Conservation (phyloP, 1,140 invertebrate species). For the Drosophila bocqueti region DNA sequence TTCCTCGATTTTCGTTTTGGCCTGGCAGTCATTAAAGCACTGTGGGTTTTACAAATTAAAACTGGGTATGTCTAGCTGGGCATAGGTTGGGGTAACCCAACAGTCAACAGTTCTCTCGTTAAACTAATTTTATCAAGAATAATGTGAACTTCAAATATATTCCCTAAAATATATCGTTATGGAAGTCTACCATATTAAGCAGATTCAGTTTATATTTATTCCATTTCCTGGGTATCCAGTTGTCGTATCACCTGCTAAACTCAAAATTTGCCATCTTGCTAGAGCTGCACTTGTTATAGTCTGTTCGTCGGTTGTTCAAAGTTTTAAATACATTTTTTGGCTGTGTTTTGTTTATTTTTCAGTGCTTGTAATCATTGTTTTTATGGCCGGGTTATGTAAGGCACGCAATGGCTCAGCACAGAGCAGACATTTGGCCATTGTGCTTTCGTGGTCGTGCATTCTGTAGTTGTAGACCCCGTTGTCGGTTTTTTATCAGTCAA, state of each 20-base stretch:
- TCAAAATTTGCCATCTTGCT: slow-evolving; percentile 35
- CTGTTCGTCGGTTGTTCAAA: slow-evolving; percentile 22
- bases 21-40: slow-evolving; percentile 42
- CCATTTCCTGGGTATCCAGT: slow-evolving; percentile 13
- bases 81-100: neutral
- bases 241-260: neutral
- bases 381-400: slow-evolving; percentile 47
- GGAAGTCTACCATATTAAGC: no score
- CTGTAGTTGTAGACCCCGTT: slow-evolving; percentile 22
- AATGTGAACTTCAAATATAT: no score
- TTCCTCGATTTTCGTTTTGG: slow-evolving; percentile 37
- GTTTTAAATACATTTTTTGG: slow-evolving; percentile 46
- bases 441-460: slow-evolving; percentile 27
- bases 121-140: neutral
- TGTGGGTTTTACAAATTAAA: neutral
- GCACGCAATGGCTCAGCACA: slow-evolving; percentile 53
- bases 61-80: neutral
- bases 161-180: neutral
- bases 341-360: slow-evolving; percentile 27
- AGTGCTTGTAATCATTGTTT: slow-evolving; percentile 34
- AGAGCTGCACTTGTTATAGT: slow-evolving; percentile 49
- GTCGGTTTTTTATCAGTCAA: slow-evolving; percentile 62
- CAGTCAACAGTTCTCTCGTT: no score
- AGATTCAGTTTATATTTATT: neutral
- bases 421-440: slow-evolving; percentile 49